These are phyloP conservation scores for Cheirogaleus medius DNA, from an alignment of 2,113 vertebrate genomes.

Conservation along the genomic window DNA sequence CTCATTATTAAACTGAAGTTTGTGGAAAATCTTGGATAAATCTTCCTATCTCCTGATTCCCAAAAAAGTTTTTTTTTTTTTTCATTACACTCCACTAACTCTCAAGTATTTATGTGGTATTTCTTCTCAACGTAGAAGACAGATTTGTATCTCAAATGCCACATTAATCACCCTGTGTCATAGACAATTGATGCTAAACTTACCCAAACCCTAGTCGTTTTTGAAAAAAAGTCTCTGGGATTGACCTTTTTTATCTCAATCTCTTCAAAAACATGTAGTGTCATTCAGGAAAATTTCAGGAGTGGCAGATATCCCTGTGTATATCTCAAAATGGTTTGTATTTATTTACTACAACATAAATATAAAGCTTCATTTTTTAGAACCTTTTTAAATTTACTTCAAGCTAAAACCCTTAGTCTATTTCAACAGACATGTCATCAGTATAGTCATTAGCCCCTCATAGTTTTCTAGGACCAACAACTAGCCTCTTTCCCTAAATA, in stretches of 20 bases:
- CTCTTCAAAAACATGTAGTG: neutral
- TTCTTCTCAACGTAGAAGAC: neutral
- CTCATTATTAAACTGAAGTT: neutral
- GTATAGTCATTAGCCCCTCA: neutral
- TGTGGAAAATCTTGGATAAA: neutral
- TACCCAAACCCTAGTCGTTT: neutral
- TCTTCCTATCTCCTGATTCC: neutral
- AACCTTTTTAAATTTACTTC: neutral
- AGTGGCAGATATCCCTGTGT: neutral
- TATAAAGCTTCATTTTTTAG: neutral
- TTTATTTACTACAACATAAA: neutral
- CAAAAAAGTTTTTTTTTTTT: neutral
- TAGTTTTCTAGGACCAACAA: neutral
- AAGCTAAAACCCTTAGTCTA: neutral
- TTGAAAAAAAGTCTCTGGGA: neutral
- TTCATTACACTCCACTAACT: neutral
- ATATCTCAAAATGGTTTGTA: neutral
- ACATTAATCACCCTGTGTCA: neutral
- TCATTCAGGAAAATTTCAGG: neutral
- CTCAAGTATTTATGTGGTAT: neutral
- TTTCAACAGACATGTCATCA: neutral
- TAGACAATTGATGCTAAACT: neutral
- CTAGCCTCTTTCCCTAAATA: neutral
- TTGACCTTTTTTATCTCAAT: constrained; percentile 31
- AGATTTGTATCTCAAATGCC: neutral